Base-by-base conservation (phyloP, 2,888 invertebrate species). In the Cerastis rubricosa region DNA sequence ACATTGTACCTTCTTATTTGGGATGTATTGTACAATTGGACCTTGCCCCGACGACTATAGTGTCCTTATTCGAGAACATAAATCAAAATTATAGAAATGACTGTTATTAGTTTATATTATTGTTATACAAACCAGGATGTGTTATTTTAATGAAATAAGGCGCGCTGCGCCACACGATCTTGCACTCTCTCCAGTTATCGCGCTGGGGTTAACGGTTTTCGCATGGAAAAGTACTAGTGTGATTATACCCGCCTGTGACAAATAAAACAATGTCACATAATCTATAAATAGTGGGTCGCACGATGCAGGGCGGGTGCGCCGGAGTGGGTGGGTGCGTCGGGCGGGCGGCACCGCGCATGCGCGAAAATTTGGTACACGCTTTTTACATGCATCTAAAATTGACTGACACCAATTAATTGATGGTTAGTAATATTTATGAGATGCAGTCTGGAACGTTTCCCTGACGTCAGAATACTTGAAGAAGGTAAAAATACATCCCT, bases 241-340 rank as follows among this genome's bases (percentile, higher is more conserved):
- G 93, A 93, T 94, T 93, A 92, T 91, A 86, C 83, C 82, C 84
- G 87, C 73, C 83, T 85, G 91, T 85, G 86, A 90, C 89, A 92
- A 93, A 94, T 95, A 94, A 94, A 95, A 95, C 93, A 94, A 94
- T 95, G 94, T 95, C 94, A 94, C 92, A 90, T 91, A 93, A 93
- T 94, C 93, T 95, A 95, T 95, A 93, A 93, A 94, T 95, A 94
- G 91, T 91, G 85, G 90, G 91, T 91, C 91, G 89, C 82, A 86
- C 84, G 90, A 90, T 92, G 91, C 92, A 92, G 88, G 88, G 87
- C 87, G 86, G 90, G 70, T 87, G 89, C 90, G 91, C 88, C 87
- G 85, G 87, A 86, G 90, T 89, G 85, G 85, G 85, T 85, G 87
- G 85, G 86, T 90, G 85, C 87, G 83, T 90, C 88, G 89, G 85